phyloP scores from a whole-genome alignment of 2,888 invertebrate species.

The Drosophila prolongata region DNA sequence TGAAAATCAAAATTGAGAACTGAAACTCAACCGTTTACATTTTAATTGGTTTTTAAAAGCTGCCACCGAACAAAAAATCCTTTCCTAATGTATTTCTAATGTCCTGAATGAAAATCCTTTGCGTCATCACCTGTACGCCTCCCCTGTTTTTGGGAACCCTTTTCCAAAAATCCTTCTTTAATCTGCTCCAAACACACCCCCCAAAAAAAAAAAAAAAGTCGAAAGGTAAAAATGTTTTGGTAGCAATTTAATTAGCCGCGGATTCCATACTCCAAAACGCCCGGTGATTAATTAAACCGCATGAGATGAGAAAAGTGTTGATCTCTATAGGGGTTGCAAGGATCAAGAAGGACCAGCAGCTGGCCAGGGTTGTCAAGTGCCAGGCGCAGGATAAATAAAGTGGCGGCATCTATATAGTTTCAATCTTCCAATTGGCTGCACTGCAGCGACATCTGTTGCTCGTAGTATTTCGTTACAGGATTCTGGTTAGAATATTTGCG shows the following conservation, averaged over 20 bases:
- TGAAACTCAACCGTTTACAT: slow-evolving; percentile 12
- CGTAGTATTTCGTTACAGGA: neutral
- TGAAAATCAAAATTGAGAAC: slow-evolving; percentile 5
- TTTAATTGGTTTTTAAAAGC: slow-evolving; percentile 74
- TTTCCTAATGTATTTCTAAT: slow-evolving; percentile 75
- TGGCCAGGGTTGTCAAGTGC: slow-evolving; percentile 42
- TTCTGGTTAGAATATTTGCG: slow-evolving; percentile 5
- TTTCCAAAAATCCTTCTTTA: slow-evolving; percentile 11
- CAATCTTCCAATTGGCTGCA: slow-evolving; percentile 41
- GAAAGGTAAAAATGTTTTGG: slow-evolving; percentile 61
- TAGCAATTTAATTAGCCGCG: slow-evolving; percentile 74
- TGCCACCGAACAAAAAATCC: slow-evolving; percentile 25
- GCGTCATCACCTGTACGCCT: slow-evolving; percentile 82
- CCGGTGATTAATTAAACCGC: slow-evolving; percentile 73
- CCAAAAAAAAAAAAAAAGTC: neutral
- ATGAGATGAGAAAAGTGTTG: slow-evolving; percentile 54
- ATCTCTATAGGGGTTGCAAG: slow-evolving; percentile 14
- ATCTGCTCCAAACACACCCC: slow-evolving; percentile 43
- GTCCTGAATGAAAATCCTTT: slow-evolving; percentile 56
- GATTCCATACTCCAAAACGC: neutral
- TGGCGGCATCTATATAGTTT: slow-evolving; percentile 54
- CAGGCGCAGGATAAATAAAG: neutral
- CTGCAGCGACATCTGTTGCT: slow-evolving; percentile 55
- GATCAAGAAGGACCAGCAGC: slow-evolving; percentile 1
- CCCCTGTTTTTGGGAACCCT: slow-evolving; percentile 22